These are phyloP conservation scores for Pristionchus arcanus DNA, from an alignment of 2,888 invertebrate genomes.

Conservation along the genomic window DNA sequence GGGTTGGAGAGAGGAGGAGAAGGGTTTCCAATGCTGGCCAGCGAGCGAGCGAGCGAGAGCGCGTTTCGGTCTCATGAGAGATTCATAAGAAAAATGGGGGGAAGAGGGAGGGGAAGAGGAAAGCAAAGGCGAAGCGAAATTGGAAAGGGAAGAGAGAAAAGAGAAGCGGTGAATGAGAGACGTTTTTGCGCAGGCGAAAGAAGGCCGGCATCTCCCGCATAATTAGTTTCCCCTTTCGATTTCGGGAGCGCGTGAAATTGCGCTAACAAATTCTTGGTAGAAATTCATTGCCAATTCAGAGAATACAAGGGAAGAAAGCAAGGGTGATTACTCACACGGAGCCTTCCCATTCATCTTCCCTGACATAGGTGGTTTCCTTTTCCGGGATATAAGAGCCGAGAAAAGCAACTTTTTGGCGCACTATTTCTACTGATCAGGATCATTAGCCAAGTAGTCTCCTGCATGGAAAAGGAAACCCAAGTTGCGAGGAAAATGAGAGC, in stretches of 20 bases:
- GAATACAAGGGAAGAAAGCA: neutral
- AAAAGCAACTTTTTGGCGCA: no score
- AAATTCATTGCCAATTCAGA: no score
- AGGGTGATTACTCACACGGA: no score
- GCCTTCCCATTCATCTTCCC: no score
- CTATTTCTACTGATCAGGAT: no score
- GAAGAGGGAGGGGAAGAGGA: neutral
- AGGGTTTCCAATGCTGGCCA: neutral
- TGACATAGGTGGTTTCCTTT: no score
- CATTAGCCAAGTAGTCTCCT: no score
- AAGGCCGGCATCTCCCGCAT: neutral
- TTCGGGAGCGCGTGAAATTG: neutral
- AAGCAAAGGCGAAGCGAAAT: conserved; percentile 8
- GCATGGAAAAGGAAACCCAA: neutral
- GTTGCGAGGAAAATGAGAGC: neutral
- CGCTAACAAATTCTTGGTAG: neutral
- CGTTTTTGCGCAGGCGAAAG: neutral
- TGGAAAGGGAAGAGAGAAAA: neutral
- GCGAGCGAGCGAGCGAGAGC: neutral
- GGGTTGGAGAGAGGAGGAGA: neutral
- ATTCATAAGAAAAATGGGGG: conserved; percentile 23
- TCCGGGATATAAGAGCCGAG: no score
- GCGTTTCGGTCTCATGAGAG: conserved; percentile 23
- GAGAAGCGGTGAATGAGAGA: neutral
- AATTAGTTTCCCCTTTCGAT: conserved; percentile 33